These are phyloP conservation scores for Maconellicoccus hirsutus DNA, from an alignment of 1,140 invertebrate species.

Conservation along the genomic window DNA sequence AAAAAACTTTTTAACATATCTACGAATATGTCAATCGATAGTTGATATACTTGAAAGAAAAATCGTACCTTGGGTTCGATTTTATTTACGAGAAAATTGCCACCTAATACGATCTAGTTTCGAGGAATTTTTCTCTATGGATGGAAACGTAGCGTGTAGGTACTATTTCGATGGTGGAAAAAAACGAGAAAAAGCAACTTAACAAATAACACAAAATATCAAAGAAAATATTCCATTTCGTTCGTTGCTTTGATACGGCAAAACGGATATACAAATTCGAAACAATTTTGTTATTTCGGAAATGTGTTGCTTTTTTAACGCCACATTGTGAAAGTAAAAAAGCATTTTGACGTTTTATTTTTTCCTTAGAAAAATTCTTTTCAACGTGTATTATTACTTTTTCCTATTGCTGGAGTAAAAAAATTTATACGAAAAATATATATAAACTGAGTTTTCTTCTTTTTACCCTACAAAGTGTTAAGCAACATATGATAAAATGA, in stretches of 20 bases:
- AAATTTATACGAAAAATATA: neutral
- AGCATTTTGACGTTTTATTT: conserved; percentile 5
- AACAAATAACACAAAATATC: neutral
- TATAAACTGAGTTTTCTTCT: no score
- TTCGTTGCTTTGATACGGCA: neutral
- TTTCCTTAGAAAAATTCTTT: neutral
- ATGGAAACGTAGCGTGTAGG: no score
- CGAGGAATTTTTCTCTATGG: neutral
- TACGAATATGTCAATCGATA: no score
- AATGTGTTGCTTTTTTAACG: conserved; percentile 4
- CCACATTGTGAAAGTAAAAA: neutral
- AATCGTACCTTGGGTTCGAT: no score
- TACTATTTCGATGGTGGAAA: no score
- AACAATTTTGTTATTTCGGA: conserved; percentile 1
- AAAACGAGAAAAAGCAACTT: neutral
- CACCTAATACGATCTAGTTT: neutral
- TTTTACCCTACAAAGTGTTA: no score
- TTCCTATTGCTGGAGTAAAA: neutral
- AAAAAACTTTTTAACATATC: no score
- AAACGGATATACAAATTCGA: conserved; percentile 7
- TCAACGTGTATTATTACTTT: neutral
- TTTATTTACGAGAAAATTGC: no score
- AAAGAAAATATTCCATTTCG: conserved; percentile 4
- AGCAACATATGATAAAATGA: no score
- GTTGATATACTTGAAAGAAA: no score